Percentiles rank a stretch among this genome's conserved stretches.
phyloP scores from a whole-genome alignment of 2,113 vertebrate species.

The Cyphomyrus discorhynchus region DNA sequence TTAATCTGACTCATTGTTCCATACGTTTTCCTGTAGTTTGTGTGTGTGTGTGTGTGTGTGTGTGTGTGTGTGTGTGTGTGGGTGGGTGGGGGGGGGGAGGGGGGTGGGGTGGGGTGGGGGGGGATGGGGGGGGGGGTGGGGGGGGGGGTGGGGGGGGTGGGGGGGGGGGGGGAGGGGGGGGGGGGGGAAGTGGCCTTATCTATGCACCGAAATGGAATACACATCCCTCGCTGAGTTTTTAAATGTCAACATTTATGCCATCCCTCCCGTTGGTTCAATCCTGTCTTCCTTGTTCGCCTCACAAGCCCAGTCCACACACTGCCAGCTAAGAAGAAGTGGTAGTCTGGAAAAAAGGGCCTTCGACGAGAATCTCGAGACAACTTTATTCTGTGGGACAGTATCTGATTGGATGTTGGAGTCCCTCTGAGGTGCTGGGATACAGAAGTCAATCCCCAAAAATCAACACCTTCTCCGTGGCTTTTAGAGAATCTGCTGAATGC shows the following conservation, averaged over 20 bases:
- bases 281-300: neutral
- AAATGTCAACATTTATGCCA: neutral
- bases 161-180: too few species aligned
- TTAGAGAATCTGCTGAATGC: neutral
- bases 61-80: neutral
- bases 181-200: too few species aligned
- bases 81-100: too few species aligned
- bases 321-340: neutral
- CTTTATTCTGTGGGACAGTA: neutral
- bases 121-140: too few species aligned
- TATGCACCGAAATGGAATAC: neutral
- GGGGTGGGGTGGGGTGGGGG: too few species aligned
- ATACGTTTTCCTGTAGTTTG: neutral
- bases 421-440: neutral
- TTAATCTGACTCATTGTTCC: neutral
- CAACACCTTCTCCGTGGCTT: neutral
- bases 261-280: neutral
- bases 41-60: neutral
- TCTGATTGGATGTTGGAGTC: neutral
- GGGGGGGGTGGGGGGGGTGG: too few species aligned
- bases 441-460: neutral
- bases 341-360: neutral
- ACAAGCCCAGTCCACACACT: neutral
- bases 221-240: neutral
- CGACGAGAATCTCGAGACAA: neutral